A percentile compares a stretch with the other conserved stretches of the same genome.
Conservation (phyloP, 2,797 vertebrate species). For the Acanthis flammea region DNA sequence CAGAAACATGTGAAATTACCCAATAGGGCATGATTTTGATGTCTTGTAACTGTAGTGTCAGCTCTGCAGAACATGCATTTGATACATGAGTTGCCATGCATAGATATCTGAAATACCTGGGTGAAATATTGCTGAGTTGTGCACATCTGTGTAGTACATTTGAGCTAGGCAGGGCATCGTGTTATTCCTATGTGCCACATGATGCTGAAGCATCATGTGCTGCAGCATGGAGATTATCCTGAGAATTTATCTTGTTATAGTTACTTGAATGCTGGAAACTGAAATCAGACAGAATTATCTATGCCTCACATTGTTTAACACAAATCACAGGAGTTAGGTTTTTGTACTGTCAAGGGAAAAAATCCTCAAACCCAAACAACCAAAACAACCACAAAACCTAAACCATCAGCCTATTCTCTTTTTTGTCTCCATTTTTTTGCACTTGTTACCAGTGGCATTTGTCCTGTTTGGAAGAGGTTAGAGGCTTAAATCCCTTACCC, state of each 20-base stretch:
- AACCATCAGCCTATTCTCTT: neutral
- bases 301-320: neutral
- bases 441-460: neutral
- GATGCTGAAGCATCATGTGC: neutral
- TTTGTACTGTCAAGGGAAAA: neutral
- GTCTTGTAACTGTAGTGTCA: neutral
- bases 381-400: neutral
- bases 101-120: neutral
- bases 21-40: neutral
- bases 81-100: neutral
- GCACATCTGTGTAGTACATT: neutral
- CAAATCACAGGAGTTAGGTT: neutral
- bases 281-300: neutral
- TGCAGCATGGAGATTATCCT: neutral
- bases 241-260: neutral
- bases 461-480: neutral
- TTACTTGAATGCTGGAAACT: neutral
- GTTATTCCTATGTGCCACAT: neutral
- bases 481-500: neutral
- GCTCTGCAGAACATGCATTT: neutral
- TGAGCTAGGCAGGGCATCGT: neutral
- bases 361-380: fast-evolving
- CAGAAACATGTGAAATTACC: neutral
- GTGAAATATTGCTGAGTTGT: neutral
- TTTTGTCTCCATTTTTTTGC: neutral